A percentile compares a stretch with the other conserved stretches of the same genome.
Evolutionary conservation across 2,797 vertebrate species (phyloP).

Genomic region (Hephaestus fuliginosus): DNA sequence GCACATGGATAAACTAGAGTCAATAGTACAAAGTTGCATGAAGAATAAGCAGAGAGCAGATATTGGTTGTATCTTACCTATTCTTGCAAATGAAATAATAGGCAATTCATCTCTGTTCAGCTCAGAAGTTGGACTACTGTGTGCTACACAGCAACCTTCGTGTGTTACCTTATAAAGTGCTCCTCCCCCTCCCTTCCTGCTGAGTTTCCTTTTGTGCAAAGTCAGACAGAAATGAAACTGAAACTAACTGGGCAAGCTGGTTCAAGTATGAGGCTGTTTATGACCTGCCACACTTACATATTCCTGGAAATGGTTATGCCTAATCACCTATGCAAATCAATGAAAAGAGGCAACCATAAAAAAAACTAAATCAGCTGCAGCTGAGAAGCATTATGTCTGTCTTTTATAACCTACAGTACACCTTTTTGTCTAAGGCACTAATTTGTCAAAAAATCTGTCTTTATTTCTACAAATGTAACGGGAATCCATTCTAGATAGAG

Average conservation of each 20-base stretch:
- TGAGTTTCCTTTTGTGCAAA: slow-evolving; percentile 35
- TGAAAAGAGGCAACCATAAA: not conserved
- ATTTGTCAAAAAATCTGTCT: not conserved
- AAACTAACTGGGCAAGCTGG: slow-evolving; percentile 43
- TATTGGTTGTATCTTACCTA: slow-evolving; percentile 41
- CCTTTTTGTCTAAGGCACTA: not conserved
- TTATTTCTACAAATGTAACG: not conserved
- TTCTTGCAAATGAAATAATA: not conserved
- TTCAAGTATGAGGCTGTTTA: not conserved
- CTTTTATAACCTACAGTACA: not conserved
- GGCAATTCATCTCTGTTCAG: not conserved
- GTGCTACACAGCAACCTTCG: slow-evolving; percentile 4
- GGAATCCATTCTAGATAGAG: too few species aligned
- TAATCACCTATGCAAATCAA: not conserved
- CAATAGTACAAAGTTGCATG: not conserved
- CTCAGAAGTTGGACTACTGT: not conserved
- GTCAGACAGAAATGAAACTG: slow-evolving; percentile 68
- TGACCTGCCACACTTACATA: slow-evolving; percentile 9
- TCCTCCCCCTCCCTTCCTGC: not conserved
- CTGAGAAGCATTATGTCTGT: not conserved
- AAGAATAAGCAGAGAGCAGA: not conserved
- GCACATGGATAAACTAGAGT: not conserved
- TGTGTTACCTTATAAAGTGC: slow-evolving; percentile 28
- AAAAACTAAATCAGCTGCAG: not conserved
- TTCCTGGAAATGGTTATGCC: slow-evolving; percentile 40